Percentiles rank a stretch among this genome's conserved stretches.
Evolutionary conservation across 2,888 invertebrate genomes (phyloP).

Genomic region (Chaetoderma sp.): DNA sequence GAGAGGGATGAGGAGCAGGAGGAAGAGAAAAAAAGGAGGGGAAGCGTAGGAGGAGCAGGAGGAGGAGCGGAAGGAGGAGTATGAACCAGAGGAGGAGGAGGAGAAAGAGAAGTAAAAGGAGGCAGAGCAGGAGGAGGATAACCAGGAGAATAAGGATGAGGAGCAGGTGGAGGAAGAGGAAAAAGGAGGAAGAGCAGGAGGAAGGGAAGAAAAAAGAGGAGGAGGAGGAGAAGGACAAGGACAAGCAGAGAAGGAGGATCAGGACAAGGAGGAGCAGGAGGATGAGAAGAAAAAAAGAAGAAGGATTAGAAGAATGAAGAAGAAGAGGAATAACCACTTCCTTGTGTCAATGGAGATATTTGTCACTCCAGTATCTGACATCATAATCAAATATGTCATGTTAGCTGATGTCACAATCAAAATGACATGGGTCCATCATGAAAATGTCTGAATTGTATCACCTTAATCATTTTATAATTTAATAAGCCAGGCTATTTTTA

Average conservation of each 20-base stretch:
- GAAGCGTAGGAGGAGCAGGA: no score
- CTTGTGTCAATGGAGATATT: no score
- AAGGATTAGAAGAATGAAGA: background rate
- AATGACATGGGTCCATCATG: no score
- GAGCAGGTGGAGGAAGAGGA: background rate
- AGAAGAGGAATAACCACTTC: background rate
- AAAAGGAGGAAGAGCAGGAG: background rate
- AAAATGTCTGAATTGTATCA: no score
- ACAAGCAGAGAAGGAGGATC: background rate
- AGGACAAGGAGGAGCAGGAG: background rate
- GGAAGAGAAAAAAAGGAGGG: background rate
- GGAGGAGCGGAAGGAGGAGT: background rate
- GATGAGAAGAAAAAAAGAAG: background rate
- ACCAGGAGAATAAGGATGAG: background rate
- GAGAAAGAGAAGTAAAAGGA: background rate
- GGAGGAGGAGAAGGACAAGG: background rate
- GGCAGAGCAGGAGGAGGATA: no score
- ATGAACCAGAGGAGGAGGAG: no score
- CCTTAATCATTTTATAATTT: no score
- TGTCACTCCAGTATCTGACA: no score
- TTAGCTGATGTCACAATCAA: no score
- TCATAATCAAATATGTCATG: no score
- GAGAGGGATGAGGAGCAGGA: background rate
- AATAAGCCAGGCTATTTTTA: no score
- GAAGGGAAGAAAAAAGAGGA: background rate